A percentile compares a stretch with the other conserved stretches of the same genome.
Conservation (phyloP, 1,140 invertebrate genomes). For the Grapholita molesta region DNA sequence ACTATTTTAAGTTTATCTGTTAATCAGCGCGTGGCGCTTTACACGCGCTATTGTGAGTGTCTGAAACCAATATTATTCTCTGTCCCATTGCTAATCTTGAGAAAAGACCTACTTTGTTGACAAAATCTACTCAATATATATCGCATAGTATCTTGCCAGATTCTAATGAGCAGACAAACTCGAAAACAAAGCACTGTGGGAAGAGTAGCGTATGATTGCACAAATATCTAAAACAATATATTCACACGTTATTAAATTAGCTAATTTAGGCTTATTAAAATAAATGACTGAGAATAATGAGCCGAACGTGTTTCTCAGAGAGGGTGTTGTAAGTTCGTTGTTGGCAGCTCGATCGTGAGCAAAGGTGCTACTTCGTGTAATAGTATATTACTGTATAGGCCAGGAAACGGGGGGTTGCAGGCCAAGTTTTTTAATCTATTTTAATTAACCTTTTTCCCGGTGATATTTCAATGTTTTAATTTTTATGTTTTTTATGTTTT, state of each 20-base stretch:
- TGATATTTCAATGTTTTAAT: too few relatives aligned
- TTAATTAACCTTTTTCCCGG: too few relatives aligned
- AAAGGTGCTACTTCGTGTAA: too few relatives aligned
- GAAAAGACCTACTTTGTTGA: background rate
- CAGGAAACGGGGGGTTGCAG: too few relatives aligned
- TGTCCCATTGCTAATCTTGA: background rate
- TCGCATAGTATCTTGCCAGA: background rate
- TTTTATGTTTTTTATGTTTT: too few relatives aligned
- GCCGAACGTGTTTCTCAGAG: background rate
- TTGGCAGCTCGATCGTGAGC: background rate
- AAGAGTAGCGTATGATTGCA: background rate
- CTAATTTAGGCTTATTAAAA: background rate
- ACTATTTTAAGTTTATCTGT: background rate
- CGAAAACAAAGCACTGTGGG: constrained; percentile 1
- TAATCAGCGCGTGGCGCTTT: background rate
- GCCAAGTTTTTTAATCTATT: too few relatives aligned
- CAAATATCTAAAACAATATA: background rate
- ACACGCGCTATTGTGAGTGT: background rate
- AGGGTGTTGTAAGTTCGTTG: background rate
- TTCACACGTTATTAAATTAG: constrained; percentile 15
- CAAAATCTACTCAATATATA: constrained; percentile 2
- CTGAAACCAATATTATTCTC: too few relatives aligned
- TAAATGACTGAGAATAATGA: background rate
- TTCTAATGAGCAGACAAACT: background rate
- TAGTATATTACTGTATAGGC: too few relatives aligned